These are phyloP conservation scores for Conistra vaccinii DNA, from an alignment of 2,888 invertebrate species.

Conservation along the genomic window DNA sequence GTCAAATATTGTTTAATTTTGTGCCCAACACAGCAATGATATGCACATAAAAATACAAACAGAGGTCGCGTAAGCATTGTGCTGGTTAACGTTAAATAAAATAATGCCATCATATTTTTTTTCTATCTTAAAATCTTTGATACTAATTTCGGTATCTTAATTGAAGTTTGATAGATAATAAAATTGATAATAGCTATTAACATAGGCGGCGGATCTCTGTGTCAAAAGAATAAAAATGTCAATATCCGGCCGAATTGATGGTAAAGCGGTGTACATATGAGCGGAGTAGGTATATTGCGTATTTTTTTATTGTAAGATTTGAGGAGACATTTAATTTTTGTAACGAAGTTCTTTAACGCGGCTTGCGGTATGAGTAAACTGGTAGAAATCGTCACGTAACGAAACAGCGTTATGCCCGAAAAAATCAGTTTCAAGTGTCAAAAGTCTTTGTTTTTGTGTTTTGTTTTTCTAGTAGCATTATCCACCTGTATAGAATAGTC, in stretches of 20 bases:
- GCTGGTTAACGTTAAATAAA: constrained; percentile 35
- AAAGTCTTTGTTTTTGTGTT: too few species aligned
- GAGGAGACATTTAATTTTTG: neutral
- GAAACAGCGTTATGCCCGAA: too few species aligned
- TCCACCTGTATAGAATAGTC: neutral
- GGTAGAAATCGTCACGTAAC: too few species aligned
- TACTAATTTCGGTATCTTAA: constrained; percentile 42
- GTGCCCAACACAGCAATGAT: constrained; percentile 23
- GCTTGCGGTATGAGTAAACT: too few species aligned
- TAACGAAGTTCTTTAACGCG: too few species aligned
- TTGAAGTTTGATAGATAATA: constrained; percentile 36
- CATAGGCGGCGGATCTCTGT: constrained; percentile 18
- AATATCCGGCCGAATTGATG: constrained; percentile 1
- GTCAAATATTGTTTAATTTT: constrained; percentile 31
- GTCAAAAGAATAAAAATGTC: constrained; percentile 28
- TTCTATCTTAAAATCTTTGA: constrained; percentile 38
- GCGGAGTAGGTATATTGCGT: neutral
- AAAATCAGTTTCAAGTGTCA: too few species aligned
- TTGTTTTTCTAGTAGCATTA: neutral
- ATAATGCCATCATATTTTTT: constrained; percentile 16
- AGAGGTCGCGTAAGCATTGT: constrained; percentile 50
- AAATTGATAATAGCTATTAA: constrained; percentile 40
- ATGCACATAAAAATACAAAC: constrained; percentile 35
- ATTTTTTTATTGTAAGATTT: neutral
- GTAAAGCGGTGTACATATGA: constrained; percentile 21